Evolutionary conservation across 1,140 invertebrate species (phyloP), one percentile per base, ranked within the genome.

Genomic region (Saccostrea glomerata): DNA sequence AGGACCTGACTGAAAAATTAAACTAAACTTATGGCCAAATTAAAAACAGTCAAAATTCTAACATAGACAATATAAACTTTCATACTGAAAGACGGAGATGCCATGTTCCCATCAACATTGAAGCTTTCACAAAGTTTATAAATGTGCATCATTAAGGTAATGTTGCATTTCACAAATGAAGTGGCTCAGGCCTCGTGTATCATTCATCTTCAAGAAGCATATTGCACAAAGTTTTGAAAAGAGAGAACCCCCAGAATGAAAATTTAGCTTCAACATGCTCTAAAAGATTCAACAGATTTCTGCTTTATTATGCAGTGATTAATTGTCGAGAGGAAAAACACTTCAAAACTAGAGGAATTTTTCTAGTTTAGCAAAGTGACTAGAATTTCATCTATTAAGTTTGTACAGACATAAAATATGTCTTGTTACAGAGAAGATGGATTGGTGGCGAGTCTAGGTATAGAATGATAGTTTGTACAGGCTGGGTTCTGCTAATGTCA

Each of bases 1-100:
- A 77, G 70, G 70, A 77, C 70, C 70, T 15, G 70, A 36, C 58
- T 77, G 70, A 77, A 77, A 77, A 77, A 77, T 77, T 77, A 77
- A 77, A 77, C 70, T 30, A 30, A 77, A 77, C 70, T 77, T 13
- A 30, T 36, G 3, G 70, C 30, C 30, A 77, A 77, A 77, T 77
- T 77, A 77, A 77, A 47, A 25, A 77, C 70, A 77, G 70, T 77
- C 70, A 77, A 30, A 30, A 30, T 77, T 77, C 70, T 77, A 77
- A 77, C 70, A 77, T 77, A 36, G 13, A 77, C 30, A 30, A 15
- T 77, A 30, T 77, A 77, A 77, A 77, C 70, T 30, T 25, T 77
- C 70, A 77, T 77, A 11, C 70, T 77, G 70, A 40, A 77, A 77
- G 23, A 77, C 15, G 70, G 25, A 77, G 70, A 36, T 77, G 70